Conservation (phyloP, 2,113 vertebrate species). For the Lathamus discolor region DNA sequence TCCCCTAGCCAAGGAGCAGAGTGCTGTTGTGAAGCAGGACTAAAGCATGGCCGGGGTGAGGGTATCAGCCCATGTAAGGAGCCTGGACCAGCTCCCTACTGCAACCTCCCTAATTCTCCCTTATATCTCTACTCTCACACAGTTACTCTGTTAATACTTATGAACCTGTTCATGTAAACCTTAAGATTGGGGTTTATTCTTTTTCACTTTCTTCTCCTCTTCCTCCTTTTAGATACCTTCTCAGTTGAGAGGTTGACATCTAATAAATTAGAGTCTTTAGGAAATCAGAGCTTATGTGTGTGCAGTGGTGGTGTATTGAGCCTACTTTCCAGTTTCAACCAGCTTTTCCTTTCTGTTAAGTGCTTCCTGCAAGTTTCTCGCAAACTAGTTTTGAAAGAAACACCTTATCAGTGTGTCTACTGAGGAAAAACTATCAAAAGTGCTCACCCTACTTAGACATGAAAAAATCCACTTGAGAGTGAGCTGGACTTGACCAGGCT, state of each 20-base stretch:
- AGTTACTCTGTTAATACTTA: background rate
- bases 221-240: background rate
- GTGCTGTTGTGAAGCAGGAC: background rate
- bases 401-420: background rate
- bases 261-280: background rate
- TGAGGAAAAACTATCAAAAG: background rate
- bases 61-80: background rate
- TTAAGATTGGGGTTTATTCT: background rate
- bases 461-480: background rate
- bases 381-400: background rate
- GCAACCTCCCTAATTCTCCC: accelerated
- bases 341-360: background rate
- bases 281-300: background rate
- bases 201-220: background rate
- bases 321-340: background rate
- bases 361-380: background rate
- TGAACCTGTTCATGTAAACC: accelerated
- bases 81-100: background rate
- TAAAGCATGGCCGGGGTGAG: background rate
- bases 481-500: background rate
- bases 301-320: background rate
- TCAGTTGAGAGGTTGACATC: background rate
- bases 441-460: no score
- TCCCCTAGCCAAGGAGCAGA: background rate
- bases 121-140: background rate